These are phyloP conservation scores for Athalia rosae DNA, from an alignment of 2,888 invertebrate genomes.

Conservation along the genomic window DNA sequence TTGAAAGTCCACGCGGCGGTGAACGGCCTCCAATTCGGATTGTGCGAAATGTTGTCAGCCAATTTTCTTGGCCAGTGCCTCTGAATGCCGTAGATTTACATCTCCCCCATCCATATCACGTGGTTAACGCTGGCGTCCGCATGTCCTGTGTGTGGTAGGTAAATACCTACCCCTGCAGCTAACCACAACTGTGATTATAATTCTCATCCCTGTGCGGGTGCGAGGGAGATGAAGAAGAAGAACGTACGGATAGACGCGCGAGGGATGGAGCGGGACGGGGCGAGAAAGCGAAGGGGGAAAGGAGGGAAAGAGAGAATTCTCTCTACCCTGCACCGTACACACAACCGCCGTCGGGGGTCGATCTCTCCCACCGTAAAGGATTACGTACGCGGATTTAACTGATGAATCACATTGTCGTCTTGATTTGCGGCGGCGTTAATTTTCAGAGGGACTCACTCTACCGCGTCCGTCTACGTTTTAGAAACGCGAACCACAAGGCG, in stretches of 20 bases:
- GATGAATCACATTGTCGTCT: conserved; percentile 74
- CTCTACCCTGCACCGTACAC: conserved; percentile 13
- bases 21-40: conserved; percentile 64
- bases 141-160: conserved; percentile 65
- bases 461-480: conserved; percentile 18
- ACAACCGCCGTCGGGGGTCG: conserved; percentile 41
- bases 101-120: conserved; percentile 59
- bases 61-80: conserved; percentile 74
- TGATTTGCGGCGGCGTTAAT: conserved; percentile 74
- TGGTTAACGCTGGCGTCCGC: conserved; percentile 50
- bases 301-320: conserved; percentile 40
- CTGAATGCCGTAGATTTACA: conserved; percentile 73
- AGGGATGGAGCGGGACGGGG: conserved; percentile 24
- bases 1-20: conserved; percentile 46
- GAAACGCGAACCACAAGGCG: conserved; percentile 33
- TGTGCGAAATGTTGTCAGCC: conserved; percentile 72
- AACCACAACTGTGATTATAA: conserved; percentile 74
- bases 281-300: conserved; percentile 30
- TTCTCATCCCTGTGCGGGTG: conserved; percentile 63
- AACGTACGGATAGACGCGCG: conserved; percentile 21
- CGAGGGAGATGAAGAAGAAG: conserved; percentile 41
- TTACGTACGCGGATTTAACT: conserved; percentile 74
- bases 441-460: conserved; percentile 61
- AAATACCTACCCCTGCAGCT: conserved; percentile 62
- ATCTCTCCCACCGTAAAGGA: conserved; percentile 68